Evolutionary conservation across 2,888 invertebrate species (phyloP), one percentile per base, ranked within the genome.

Genomic region (Calliopum simillimum): DNA sequence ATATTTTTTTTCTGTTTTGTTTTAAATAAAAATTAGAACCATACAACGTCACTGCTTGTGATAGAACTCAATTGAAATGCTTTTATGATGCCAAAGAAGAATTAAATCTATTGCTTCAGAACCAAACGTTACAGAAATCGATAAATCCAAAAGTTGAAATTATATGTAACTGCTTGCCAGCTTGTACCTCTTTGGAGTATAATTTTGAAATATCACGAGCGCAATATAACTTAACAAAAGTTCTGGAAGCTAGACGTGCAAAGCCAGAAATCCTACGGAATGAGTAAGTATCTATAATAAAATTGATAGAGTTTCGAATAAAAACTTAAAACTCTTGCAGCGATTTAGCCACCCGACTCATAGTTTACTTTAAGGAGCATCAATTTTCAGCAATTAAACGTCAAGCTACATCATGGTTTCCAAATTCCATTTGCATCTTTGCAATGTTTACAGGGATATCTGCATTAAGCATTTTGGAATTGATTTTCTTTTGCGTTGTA

Each of bases 1-100:
- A 91, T 89, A 91, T 91, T 89, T 73, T 19, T 51, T 6, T 8
- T 21, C 21, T 51, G 53, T 21, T 51, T 55, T 23, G 19, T 8
- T 55, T 55, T 21, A 21, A 14, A 4, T 55, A 55, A 12, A 23
- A 51, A 61, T 1, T 25, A 72, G 74, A 67, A 70, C 76, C 75
- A 8, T 72, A 76, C 4, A 69, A 73, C 16, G 79, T 80, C 1
- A 76, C 78, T 46, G 76, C 83, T n/a, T 84, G 84, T 74, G 79
- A 77, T 14, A 72, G 79, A 4, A 76, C 76, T 3, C 79, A 76
- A 41, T 80, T 80, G 41, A 19, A 65, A 12, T 84, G 84, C 53
- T 78, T 79, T 63, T 56, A 75, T 11, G 53, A 74, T 3, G 81
- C 80, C 16, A 75, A 78, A 66, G 71, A 76, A 66, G 74, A 72